A percentile compares a stretch with the other conserved stretches of the same genome.
These are phyloP conservation scores for Diploptera punctata DNA, from an alignment of 2,888 invertebrate species.

Conservation along the genomic window DNA sequence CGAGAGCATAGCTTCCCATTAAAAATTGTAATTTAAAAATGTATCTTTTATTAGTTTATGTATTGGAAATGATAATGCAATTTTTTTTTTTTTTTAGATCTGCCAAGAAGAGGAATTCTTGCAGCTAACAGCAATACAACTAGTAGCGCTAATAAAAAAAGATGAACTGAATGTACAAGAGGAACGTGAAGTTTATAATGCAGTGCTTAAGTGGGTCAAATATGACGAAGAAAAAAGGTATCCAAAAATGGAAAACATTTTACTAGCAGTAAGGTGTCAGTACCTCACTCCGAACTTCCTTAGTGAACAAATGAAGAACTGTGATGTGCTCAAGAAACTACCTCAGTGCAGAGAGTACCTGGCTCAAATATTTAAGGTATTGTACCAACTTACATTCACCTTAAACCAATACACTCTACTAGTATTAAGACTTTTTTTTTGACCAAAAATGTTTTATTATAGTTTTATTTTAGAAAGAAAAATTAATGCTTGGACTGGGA, in stretches of 20 bases:
- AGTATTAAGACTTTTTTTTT: no score
- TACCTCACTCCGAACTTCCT: conserved; percentile 90
- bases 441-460: no score
- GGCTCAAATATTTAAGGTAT: conserved; percentile 83
- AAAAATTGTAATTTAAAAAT: no score
- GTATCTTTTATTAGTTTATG: no score
- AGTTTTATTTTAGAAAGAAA: no score
- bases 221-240: conserved; percentile 85
- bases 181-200: conserved; percentile 90
- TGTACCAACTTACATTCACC: no score
- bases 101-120: conserved; percentile 93
- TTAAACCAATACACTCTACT: no score
- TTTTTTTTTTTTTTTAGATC: conserved; percentile 67
- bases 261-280: conserved; percentile 90
- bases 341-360: conserved; percentile 91
- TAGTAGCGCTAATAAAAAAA: conserved; percentile 82
- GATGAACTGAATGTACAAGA: conserved; percentile 92
- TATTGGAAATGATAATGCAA: no score
- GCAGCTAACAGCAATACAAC: conserved; percentile 78
- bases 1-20: no score
- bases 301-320: conserved; percentile 90
- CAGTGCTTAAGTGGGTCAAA: conserved; percentile 90
- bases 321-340: conserved; percentile 84
- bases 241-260: conserved; percentile 85
- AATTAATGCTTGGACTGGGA: no score